Percentiles rank a stretch among this genome's conserved stretches.
Conservation (phyloP, 2,888 invertebrate genomes). For the Clanis bilineata region DNA sequence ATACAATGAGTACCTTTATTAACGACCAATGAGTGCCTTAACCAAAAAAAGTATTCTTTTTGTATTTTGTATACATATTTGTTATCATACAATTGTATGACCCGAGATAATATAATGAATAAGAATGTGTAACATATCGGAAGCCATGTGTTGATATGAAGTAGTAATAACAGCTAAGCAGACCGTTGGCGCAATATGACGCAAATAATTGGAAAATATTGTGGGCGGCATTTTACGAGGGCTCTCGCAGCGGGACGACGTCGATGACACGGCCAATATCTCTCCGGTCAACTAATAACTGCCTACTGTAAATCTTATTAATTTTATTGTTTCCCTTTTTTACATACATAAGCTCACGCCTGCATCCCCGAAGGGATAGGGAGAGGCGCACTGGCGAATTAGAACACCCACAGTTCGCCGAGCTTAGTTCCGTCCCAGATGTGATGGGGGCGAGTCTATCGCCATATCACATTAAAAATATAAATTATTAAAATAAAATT, state of each 20-base stretch:
- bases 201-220: constrained; percentile 53
- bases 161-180: constrained; percentile 41
- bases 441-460: too few species aligned
- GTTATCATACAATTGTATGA: too few species aligned
- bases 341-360: too few species aligned
- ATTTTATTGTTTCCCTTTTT: not conserved
- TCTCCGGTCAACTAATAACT: constrained; percentile 24
- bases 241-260: constrained; percentile 38
- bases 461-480: too few species aligned
- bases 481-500: too few species aligned
- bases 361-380: too few species aligned
- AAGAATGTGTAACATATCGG: constrained; percentile 22
- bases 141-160: constrained; percentile 28
- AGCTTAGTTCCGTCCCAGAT: too few species aligned
- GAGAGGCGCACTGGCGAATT: too few species aligned
- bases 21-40: too few species aligned
- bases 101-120: not conserved
- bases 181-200: constrained; percentile 36
- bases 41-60: not conserved
- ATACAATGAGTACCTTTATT: too few species aligned
- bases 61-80: not conserved
- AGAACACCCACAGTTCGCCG: too few species aligned
- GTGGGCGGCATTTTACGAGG: constrained; percentile 40
- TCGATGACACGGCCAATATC: constrained; percentile 33
- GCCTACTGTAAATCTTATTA: constrained; percentile 14